Percentiles rank a stretch among this genome's conserved stretches.
phyloP scores from a whole-genome alignment of 2,113 vertebrate species.

The Synchiropus splendidus region DNA sequence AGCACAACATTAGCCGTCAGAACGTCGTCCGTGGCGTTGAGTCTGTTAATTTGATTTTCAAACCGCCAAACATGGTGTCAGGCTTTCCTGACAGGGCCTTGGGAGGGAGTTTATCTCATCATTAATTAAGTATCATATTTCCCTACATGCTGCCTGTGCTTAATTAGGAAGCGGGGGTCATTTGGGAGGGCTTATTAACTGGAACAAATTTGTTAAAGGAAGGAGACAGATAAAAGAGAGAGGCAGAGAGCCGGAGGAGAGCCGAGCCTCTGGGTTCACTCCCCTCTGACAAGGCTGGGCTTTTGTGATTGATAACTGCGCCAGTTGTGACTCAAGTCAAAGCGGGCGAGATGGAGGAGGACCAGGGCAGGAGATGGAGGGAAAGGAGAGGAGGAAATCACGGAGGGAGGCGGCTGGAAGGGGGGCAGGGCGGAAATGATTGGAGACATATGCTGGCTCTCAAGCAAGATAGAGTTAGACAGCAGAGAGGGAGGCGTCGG shows the following conservation, averaged over 20 bases:
- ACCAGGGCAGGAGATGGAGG: slow-evolving; percentile 6
- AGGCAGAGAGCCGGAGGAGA: slow-evolving; percentile 22
- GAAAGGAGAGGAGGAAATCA: slow-evolving; percentile 41
- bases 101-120: slow-evolving; percentile 99
- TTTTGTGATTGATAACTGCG: slow-evolving; percentile 97
- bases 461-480: slow-evolving; percentile 76
- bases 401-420: slow-evolving; percentile 48
- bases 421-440: slow-evolving; percentile 78
- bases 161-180: slow-evolving; percentile 97
- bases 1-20: slow-evolving; percentile 46
- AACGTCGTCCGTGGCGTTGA: slow-evolving; percentile 46
- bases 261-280: slow-evolving; percentile 68
- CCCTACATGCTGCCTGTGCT: slow-evolving; percentile 92
- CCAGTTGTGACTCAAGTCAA: slow-evolving; percentile 84
- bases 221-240: slow-evolving; percentile 55
- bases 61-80: slow-evolving; percentile 98
- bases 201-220: slow-evolving; percentile 99
- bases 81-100: slow-evolving; percentile 97
- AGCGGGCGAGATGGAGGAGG: slow-evolving; percentile 78
- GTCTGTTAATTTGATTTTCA: slow-evolving; percentile 85
- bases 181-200: slow-evolving; percentile 99
- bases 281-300: slow-evolving; percentile 84
- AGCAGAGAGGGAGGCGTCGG: slow-evolving; percentile 87
- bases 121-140: slow-evolving; percentile 99
- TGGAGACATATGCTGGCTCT: slow-evolving; percentile 99